Evolutionary conservation across 2,113 vertebrate genomes (phyloP).

Genomic region (Trogon melanurus): DNA sequence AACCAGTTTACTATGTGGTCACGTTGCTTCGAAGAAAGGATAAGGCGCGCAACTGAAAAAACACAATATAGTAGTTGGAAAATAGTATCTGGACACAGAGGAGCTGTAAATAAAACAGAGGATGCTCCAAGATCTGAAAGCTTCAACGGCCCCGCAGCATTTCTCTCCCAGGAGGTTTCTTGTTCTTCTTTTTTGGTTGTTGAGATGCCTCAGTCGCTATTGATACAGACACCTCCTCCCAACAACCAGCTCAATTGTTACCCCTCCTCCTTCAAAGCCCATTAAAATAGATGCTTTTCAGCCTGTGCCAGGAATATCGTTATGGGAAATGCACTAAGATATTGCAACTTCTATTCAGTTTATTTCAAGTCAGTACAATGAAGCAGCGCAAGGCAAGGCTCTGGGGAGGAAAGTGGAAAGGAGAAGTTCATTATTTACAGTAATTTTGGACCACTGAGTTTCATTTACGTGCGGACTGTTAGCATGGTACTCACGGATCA

Average conservation of each 20-base stretch:
- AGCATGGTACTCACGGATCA: background rate
- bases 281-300: background rate
- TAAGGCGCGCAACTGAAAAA: background rate
- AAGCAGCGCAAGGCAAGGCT: background rate
- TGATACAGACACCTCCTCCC: background rate
- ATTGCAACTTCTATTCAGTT: background rate
- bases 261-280: background rate
- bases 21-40: background rate
- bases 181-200: background rate
- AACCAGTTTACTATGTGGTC: conserved; percentile 16
- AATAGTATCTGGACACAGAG: background rate
- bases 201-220: background rate
- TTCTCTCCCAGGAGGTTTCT: background rate
- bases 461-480: background rate
- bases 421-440: background rate
- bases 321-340: background rate
- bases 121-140: background rate
- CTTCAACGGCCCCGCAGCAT: background rate
- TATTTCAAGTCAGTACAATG: background rate
- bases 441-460: background rate
- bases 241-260: background rate
- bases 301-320: background rate
- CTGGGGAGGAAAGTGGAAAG: background rate
- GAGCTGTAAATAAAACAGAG: conserved; percentile 16
- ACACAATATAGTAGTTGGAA: background rate